Evolutionary conservation across 2,888 invertebrate species (phyloP).

Genomic region (Acanthococcus lagerstroemiae): DNA sequence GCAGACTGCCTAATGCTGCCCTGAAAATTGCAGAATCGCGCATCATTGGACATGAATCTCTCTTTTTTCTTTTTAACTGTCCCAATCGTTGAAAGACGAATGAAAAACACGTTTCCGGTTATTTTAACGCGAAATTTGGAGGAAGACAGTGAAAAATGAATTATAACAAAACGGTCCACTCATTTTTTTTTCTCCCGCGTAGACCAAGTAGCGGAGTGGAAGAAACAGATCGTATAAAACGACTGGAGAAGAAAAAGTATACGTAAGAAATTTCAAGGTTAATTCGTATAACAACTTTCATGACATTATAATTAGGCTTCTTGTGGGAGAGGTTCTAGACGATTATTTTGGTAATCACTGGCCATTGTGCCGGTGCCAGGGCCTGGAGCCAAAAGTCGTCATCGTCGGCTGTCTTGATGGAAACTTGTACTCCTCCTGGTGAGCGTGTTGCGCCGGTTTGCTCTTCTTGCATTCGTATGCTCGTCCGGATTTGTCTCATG

Average conservation of each 20-base stretch:
- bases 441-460: background rate
- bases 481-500: no score
- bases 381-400: conserved; percentile 24
- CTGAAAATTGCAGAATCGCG: no score
- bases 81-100: no score
- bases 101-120: no score
- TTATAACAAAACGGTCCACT: no score
- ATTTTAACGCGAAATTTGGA: no score
- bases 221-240: background rate
- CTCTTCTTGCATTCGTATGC: background rate
- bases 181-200: no score
- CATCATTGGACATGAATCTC: no score
- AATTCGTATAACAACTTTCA: conserved; percentile 22
- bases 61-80: no score
- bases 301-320: conserved; percentile 21
- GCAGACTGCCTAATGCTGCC: no score
- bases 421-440: background rate
- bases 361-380: conserved; percentile 23
- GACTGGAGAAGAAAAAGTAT: conserved; percentile 11
- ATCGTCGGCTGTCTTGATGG: conserved; percentile 3
- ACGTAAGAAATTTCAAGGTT: conserved; percentile 24
- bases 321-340: conserved; percentile 11
- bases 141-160: no score
- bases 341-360: conserved; percentile 27
- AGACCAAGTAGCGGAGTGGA: background rate